These are phyloP conservation scores for Sesamia inferens DNA, from an alignment of 2,888 invertebrate genomes.

Conservation along the genomic window DNA sequence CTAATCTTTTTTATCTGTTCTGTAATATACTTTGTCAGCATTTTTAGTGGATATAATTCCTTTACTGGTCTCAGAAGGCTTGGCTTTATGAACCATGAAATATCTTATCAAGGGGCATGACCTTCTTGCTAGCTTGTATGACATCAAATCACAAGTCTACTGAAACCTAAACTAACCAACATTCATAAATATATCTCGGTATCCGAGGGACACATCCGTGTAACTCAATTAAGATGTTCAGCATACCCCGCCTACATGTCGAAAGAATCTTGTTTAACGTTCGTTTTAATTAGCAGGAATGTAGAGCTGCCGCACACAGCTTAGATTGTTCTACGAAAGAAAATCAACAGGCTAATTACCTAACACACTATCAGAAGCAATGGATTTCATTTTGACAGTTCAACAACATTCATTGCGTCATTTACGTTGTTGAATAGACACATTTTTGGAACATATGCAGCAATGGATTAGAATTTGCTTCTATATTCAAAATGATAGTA, in stretches of 20 bases:
- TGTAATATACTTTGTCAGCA: no score
- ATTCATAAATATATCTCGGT: not conserved
- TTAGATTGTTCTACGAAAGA: conserved; percentile 9
- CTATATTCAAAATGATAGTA: no score
- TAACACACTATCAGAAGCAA: no score
- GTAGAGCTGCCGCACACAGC: conserved; percentile 12
- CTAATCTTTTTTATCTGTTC: no score
- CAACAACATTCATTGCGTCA: no score
- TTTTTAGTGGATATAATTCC: no score
- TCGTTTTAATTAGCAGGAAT: conserved; percentile 32
- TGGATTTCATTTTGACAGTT: no score
- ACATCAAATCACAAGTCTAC: not conserved
- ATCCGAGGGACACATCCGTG: not conserved
- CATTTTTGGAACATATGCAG: no score
- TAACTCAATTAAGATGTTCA: conserved; percentile 24
- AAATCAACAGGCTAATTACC: not conserved
- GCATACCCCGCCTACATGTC: conserved; percentile 30
- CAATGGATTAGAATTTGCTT: no score
- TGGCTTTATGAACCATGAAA: not conserved
- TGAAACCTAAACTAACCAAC: not conserved
- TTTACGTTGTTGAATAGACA: no score
- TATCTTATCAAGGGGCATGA: not conserved
- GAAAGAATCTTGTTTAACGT: conserved; percentile 35
- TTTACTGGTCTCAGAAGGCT: not conserved
- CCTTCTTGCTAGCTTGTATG: not conserved